Conservation (phyloP, 2,888 invertebrate species). For the Horisme vitalbata region DNA sequence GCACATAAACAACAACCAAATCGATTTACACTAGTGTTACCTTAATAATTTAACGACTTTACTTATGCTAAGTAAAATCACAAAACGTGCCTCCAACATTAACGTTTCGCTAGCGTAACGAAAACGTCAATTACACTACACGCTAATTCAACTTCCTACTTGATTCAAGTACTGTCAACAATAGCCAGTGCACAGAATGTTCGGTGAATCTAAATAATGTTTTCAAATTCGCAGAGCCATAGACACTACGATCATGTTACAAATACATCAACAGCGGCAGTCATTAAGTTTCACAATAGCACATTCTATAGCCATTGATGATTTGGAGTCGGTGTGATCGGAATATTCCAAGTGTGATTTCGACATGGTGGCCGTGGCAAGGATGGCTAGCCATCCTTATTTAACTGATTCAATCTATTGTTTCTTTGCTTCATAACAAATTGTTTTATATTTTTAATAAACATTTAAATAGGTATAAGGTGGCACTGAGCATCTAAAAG, state of each 20-base stretch:
- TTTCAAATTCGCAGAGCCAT: constrained; percentile 19
- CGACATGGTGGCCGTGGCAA: constrained; percentile 34
- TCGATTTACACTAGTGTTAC: too few relatives aligned
- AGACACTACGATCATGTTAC: constrained; percentile 39
- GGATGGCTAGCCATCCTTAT: constrained; percentile 6
- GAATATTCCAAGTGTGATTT: constrained; percentile 54
- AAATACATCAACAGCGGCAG: constrained; percentile 48
- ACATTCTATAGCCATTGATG: constrained; percentile 57
- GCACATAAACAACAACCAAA: too few relatives aligned
- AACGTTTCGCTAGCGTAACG: too few relatives aligned
- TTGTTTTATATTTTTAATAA: too few relatives aligned
- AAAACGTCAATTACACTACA: too few relatives aligned
- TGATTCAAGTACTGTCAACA: constrained; percentile 10
- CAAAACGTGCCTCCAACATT: too few relatives aligned
- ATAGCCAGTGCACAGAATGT: constrained; percentile 10
- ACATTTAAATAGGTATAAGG: too few relatives aligned
- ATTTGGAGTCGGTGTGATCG: constrained; percentile 58
- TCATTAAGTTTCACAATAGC: constrained; percentile 70
- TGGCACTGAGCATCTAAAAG: too few relatives aligned
- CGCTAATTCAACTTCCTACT: constrained; percentile 3
- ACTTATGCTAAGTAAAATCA: too few relatives aligned
- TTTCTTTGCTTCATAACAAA: too few relatives aligned
- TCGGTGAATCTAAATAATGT: constrained; percentile 16
- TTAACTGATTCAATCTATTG: too few relatives aligned
- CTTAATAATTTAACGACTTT: too few relatives aligned